phyloP scores from a whole-genome alignment of 2,888 invertebrate species.

The Brachyopa scutellaris region DNA sequence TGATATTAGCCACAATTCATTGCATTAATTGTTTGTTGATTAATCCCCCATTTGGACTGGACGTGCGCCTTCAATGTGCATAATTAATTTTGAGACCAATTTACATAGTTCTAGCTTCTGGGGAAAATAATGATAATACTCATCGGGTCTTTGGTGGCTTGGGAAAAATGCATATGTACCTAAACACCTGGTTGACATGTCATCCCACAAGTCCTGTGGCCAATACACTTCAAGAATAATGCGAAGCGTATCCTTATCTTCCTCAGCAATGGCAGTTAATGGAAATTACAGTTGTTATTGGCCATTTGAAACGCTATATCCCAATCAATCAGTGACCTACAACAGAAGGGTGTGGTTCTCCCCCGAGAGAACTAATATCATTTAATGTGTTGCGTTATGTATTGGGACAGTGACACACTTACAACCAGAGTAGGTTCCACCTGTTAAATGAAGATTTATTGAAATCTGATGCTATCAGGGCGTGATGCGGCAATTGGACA shows the following conservation, averaged over 20 bases:
- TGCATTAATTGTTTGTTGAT: constrained; percentile 66
- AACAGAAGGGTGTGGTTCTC: constrained; percentile 26
- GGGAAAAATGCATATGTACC: constrained; percentile 14
- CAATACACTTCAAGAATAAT: constrained; percentile 22
- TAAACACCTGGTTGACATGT: constrained; percentile 39
- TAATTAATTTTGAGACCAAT: constrained; percentile 48
- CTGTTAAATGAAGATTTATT: constrained; percentile 55
- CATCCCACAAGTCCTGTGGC: constrained; percentile 44
- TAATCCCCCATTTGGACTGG: constrained; percentile 46
- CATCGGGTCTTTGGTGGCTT: background rate
- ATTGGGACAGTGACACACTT: constrained; percentile 10
- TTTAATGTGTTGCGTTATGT: constrained; percentile 34
- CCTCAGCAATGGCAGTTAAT: constrained; percentile 31
- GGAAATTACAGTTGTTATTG: constrained; percentile 51
- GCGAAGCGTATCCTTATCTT: constrained; percentile 37
- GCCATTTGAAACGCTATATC: constrained; percentile 45
- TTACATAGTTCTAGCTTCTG: background rate
- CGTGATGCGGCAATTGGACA: constrained; percentile 23
- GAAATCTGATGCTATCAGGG: background rate
- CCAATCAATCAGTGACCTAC: constrained; percentile 11
- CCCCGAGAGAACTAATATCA: background rate
- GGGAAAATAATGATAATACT: constrained; percentile 10
- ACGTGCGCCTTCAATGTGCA: constrained; percentile 43
- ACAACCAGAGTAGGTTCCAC: constrained; percentile 16
- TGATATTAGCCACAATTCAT: constrained; percentile 52